A percentile compares a stretch with the other conserved stretches of the same genome.
Evolutionary conservation across 2,888 invertebrate species (phyloP).

Genomic region (Rhingia rostrata): DNA sequence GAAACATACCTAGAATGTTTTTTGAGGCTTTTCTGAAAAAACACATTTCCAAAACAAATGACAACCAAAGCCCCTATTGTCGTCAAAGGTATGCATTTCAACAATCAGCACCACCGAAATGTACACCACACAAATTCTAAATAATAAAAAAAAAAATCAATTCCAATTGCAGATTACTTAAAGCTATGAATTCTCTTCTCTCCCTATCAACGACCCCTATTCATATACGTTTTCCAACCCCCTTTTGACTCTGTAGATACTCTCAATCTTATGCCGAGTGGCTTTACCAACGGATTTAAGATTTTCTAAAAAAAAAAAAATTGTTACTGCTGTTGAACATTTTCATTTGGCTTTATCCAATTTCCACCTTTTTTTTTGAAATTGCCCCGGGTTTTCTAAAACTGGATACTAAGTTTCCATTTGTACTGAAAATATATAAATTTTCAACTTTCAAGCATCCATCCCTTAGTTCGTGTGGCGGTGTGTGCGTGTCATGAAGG

Average conservation of each 20-base stretch:
- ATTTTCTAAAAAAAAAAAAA: neutral
- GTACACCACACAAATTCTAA: neutral
- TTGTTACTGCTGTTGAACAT: constrained; percentile 33
- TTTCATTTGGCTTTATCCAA: constrained; percentile 67
- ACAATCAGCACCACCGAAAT: neutral
- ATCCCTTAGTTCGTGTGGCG: neutral
- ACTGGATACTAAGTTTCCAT: constrained; percentile 58
- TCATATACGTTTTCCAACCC: constrained; percentile 31
- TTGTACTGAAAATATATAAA: constrained; percentile 49
- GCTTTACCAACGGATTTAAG: constrained; percentile 52
- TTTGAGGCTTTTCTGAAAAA: too few relatives aligned
- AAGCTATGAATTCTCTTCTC: neutral
- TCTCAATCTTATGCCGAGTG: constrained; percentile 40
- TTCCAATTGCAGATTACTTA: constrained; percentile 10
- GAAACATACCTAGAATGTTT: too few relatives aligned
- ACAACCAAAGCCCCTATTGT: too few relatives aligned
- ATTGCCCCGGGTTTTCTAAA: constrained; percentile 37
- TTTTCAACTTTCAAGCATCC: constrained; percentile 29
- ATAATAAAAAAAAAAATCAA: constrained; percentile 16
- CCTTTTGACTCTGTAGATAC: constrained; percentile 25
- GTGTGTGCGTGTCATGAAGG: neutral
- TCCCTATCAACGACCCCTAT: constrained; percentile 13
- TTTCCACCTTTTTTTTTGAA: constrained; percentile 53
- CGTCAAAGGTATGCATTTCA: neutral
- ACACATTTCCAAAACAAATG: too few relatives aligned